Evolutionary conservation across 2,888 invertebrate species (phyloP).

Genomic region (Amiota communis): DNA sequence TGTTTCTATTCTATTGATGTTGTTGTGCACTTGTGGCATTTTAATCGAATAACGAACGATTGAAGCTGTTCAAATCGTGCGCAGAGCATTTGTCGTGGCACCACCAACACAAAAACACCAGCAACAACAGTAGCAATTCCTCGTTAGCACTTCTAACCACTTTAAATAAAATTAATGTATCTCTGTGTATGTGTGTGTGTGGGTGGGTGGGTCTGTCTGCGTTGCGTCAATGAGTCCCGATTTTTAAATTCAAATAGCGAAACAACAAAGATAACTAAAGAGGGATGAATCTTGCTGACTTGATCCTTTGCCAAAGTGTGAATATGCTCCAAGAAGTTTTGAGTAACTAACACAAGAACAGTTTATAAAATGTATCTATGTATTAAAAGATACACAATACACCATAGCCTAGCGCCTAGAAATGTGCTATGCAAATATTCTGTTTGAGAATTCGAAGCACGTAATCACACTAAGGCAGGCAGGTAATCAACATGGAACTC

Average conservation of each 20-base stretch:
- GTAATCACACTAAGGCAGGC: constrained; percentile 38
- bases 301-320: constrained; percentile 4
- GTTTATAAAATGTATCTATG: constrained; percentile 58
- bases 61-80: constrained; percentile 48
- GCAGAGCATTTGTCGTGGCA: not conserved
- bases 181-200: not conserved
- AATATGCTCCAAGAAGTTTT: constrained; percentile 32
- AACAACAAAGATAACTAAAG: constrained; percentile 57
- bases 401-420: constrained; percentile 12
- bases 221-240: constrained; percentile 53
- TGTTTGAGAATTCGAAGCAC: constrained; percentile 60
- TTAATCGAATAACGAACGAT: constrained; percentile 71
- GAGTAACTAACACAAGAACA: constrained; percentile 54
- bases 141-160: constrained; percentile 21
- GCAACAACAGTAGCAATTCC: not conserved
- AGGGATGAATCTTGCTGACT: not conserved
- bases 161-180: constrained; percentile 20
- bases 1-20: constrained; percentile 31
- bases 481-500: constrained; percentile 1
- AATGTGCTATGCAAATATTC: constrained; percentile 55
- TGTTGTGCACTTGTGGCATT: constrained; percentile 64
- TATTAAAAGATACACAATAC: constrained; percentile 18
- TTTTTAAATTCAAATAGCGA: constrained; percentile 60
- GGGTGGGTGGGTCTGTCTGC: constrained; percentile 37
- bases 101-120: not conserved